These are phyloP conservation scores for Xerus inauris DNA, from an alignment of 2,113 vertebrate genomes.

Conservation along the genomic window DNA sequence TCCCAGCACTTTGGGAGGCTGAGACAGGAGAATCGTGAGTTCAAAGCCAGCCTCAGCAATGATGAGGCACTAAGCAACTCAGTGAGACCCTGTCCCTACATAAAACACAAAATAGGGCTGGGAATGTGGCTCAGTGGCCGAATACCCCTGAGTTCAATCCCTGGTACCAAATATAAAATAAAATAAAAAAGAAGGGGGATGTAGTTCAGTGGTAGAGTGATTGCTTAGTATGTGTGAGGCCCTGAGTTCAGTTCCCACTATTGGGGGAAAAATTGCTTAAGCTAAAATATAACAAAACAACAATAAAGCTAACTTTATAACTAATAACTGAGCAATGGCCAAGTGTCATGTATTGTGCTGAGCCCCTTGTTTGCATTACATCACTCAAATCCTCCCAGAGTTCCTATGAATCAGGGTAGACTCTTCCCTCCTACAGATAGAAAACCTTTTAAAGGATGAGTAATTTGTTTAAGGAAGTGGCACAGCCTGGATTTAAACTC, in stretches of 20 bases:
- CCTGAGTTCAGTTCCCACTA: background rate
- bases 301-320: background rate
- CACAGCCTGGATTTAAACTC: conserved; percentile 47
- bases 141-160: no score
- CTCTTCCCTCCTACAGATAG: background rate
- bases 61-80: no score
- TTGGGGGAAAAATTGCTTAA: background rate
- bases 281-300: background rate
- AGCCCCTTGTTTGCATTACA: background rate
- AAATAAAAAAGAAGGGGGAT: background rate
- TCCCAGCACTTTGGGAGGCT: no score
- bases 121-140: no score
- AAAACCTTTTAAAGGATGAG: conserved; percentile 14
- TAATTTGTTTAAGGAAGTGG: conserved; percentile 9
- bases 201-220: background rate
- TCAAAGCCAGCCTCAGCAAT: no score
- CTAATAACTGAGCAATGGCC: background rate
- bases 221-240: background rate
- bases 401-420: background rate
- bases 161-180: no score
- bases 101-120: no score
- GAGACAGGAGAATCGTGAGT: no score
- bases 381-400: background rate
- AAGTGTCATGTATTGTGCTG: background rate
- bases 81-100: no score